Conservation (phyloP, 2,113 vertebrate genomes). For the Mobula hypostoma region DNA sequence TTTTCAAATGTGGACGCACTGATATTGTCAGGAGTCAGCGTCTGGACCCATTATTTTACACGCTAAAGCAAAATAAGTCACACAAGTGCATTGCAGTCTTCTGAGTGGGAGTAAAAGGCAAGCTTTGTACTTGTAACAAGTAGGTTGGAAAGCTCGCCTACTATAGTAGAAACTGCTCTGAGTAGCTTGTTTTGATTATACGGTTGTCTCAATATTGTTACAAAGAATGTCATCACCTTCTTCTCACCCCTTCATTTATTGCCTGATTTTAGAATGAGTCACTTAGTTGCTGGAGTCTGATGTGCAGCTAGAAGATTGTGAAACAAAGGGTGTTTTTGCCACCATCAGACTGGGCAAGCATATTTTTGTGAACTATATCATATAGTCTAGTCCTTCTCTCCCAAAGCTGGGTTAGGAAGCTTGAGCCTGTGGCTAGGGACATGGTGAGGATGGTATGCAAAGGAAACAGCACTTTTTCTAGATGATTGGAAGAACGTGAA, state of each 20-base stretch:
- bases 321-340: too few species aligned
- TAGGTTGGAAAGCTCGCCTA: too few species aligned
- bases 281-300: not conserved
- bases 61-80: not conserved
- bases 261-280: not conserved
- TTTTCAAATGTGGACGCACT: not conserved
- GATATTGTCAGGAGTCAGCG: not conserved
- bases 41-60: not conserved
- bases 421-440: too few species aligned
- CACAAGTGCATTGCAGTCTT: not conserved
- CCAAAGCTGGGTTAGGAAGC: too few species aligned
- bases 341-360: too few species aligned
- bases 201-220: not conserved
- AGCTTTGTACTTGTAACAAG: not conserved
- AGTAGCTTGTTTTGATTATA: not conserved
- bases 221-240: not conserved
- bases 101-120: not conserved
- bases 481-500: too few species aligned
- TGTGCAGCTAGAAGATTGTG: too few species aligned
- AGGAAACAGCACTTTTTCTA: too few species aligned
- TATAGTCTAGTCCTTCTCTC: too few species aligned
- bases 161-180: not conserved
- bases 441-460: too few species aligned
- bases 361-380: too few species aligned
- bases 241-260: not conserved